Percentiles rank a stretch among this genome's conserved stretches.
Evolutionary conservation across 2,888 invertebrate species (phyloP).

Genomic region (Drepana falcataria): DNA sequence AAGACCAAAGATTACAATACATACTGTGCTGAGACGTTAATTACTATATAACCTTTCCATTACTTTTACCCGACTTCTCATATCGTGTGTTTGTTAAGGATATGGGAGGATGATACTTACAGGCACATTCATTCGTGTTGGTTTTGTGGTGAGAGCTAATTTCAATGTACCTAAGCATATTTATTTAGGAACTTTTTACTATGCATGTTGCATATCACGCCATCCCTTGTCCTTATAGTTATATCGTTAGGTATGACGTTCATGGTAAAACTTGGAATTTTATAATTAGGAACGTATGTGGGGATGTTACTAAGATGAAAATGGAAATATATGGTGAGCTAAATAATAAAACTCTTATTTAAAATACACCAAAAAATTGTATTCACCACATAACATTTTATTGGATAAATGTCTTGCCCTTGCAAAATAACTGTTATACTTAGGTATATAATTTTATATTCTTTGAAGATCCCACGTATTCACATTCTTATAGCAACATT

Average conservation of each 20-base stretch:
- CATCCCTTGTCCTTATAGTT: neutral
- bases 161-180: no score
- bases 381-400: constrained; percentile 76
- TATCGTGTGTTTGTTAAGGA: neutral
- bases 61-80: constrained; percentile 25
- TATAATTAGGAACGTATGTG: no score
- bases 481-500: constrained; percentile 64
- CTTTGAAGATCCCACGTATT: constrained; percentile 65
- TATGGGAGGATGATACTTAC: no score
- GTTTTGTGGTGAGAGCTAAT: no score
- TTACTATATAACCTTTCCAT: constrained; percentile 2
- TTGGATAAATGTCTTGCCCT: constrained; percentile 62
- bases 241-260: neutral
- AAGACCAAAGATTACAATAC: no score
- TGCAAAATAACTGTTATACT: constrained; percentile 74
- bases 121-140: no score
- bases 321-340: neutral
- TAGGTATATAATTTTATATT: constrained; percentile 52
- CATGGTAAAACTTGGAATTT: neutral
- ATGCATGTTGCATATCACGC: neutral
- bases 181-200: no score
- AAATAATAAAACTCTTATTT: constrained; percentile 24
- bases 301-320: no score
- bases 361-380: constrained; percentile 74
- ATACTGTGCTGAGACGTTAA: no score